Percentiles rank a stretch among this genome's conserved stretches.
Evolutionary conservation across 1,140 invertebrate species (phyloP).

Genomic region (Galleria mellonella): DNA sequence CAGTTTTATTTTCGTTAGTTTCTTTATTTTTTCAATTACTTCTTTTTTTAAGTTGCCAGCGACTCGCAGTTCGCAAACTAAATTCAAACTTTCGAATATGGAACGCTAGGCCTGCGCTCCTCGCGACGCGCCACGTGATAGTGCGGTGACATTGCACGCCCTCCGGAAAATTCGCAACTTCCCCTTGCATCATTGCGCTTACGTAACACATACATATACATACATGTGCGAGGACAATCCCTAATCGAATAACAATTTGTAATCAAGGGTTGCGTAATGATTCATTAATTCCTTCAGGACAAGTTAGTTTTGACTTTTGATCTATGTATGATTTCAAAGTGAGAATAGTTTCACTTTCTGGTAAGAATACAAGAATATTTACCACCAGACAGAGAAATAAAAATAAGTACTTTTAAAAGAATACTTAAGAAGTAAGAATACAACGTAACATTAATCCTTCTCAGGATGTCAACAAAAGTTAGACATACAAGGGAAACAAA

Average conservation of each 20-base stretch:
- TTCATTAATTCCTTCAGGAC: conserved; percentile 51
- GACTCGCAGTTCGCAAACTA: background rate
- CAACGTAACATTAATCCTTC: too few relatives aligned
- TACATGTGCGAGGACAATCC: conserved; percentile 29
- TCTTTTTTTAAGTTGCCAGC: conserved; percentile 6
- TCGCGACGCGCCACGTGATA: conserved; percentile 57
- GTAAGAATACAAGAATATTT: too few relatives aligned
- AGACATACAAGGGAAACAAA: too few relatives aligned
- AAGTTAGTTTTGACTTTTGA: conserved; percentile 28
- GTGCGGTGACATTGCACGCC: conserved; percentile 51
- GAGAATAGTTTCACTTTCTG: too few relatives aligned
- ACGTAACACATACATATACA: conserved; percentile 20
- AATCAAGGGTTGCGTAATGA: conserved; percentile 46
- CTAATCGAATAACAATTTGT: conserved; percentile 52
- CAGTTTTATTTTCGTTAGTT: too few relatives aligned
- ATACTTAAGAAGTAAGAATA: too few relatives aligned
- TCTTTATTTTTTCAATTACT: background rate
- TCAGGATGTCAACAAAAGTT: too few relatives aligned
- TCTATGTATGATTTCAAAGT: background rate
- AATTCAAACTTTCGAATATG: conserved; percentile 29
- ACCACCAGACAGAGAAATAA: too few relatives aligned
- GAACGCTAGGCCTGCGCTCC: conserved; percentile 50
- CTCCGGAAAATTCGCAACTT: conserved; percentile 49
- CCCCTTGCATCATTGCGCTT: conserved; percentile 33
- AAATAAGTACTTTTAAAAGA: too few relatives aligned